Base-by-base conservation (phyloP, 2,113 vertebrate genomes). In the Vimba vimba region DNA sequence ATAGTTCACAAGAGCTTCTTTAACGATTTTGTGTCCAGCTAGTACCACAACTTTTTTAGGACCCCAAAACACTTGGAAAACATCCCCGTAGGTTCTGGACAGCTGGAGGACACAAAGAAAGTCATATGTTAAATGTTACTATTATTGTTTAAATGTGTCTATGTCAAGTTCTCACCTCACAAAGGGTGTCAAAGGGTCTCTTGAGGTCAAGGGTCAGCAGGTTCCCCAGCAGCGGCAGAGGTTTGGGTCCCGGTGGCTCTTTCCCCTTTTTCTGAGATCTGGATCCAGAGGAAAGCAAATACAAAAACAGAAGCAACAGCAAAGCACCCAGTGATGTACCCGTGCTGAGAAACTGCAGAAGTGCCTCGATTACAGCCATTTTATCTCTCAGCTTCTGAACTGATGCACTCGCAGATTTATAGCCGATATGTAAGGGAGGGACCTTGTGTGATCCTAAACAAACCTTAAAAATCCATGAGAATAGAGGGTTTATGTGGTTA, bases 31-130 rank as follows among this genome's bases (percentile, higher is more conserved):
- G 6, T 97, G 95, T 0, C 96, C 96, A 21, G 94, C 89, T 75
- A 97, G 87, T 1, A 96, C 94, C 77, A 97, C 95, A 1, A 89
- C 91, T 88, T 92, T 96, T 79, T 88, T 92, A 15, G 92, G 88
- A 25, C 96, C 97, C 50, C 97, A 89, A 78, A 95, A 88, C 43
- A 97, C 90, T 0, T 93, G 96, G 81, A 95, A 97, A 59, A 97
- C 85, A 0, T 92, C 91, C 3, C 96, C 96, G 4, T 97, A 94
- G 52, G 87, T 91, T 91, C 95, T 93, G 52, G 95, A 95, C 12
- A 97, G 92, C 97, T 97, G 85, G 11, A 60, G n/a, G 27, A 60
- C 47, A 57, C 30, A 81, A 66, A 83, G 1, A n/a, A 39, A 43
- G 0, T 25, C n/a, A 39, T 83, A n/a, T 30, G 2, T 19, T 13